Evolutionary conservation across 2,888 invertebrate genomes (phyloP).

Genomic region (Drosophila parthenogenetica): DNA sequence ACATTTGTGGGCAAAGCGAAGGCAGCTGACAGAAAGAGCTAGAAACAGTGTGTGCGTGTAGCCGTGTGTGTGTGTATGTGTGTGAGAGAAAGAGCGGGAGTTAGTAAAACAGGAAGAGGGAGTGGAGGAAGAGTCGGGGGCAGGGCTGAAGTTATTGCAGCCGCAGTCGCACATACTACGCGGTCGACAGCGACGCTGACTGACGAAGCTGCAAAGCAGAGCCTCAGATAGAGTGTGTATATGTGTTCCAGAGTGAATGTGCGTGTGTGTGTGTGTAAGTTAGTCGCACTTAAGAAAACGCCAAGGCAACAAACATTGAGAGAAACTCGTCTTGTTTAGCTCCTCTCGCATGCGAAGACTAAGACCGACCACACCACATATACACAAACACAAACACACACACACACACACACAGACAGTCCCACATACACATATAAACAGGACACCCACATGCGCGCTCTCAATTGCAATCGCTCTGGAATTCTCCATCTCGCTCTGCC

Average conservation of each 20-base stretch:
- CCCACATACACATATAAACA: slow-evolving; percentile 8
- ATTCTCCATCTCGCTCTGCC: slow-evolving; percentile 20
- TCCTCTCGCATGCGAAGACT: slow-evolving; percentile 54
- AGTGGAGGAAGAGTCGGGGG: background rate
- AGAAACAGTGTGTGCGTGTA: background rate
- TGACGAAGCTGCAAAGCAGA: slow-evolving; percentile 45
- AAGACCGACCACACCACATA: slow-evolving; percentile 50
- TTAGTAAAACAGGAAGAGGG: background rate
- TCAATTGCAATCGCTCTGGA: slow-evolving; percentile 59
- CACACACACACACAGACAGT: background rate
- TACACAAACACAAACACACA: slow-evolving; percentile 22
- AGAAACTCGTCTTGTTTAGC: slow-evolving; percentile 51
- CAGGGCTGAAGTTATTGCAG: slow-evolving; percentile 21
- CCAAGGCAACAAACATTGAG: slow-evolving; percentile 63
- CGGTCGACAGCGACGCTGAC: slow-evolving; percentile 65
- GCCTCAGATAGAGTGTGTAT: background rate
- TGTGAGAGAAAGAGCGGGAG: background rate
- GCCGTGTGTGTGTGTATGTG: background rate
- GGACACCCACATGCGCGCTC: slow-evolving; percentile 60
- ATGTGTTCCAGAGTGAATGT: slow-evolving; percentile 1
- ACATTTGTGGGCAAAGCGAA: slow-evolving; percentile 70
- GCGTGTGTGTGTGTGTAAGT: slow-evolving; percentile 30
- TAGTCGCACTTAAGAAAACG: slow-evolving; percentile 65
- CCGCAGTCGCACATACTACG: slow-evolving; percentile 72
- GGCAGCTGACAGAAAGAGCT: slow-evolving; percentile 18